phyloP scores from a whole-genome alignment of 2,888 invertebrate species.

The Melinaea marsaeus region DNA sequence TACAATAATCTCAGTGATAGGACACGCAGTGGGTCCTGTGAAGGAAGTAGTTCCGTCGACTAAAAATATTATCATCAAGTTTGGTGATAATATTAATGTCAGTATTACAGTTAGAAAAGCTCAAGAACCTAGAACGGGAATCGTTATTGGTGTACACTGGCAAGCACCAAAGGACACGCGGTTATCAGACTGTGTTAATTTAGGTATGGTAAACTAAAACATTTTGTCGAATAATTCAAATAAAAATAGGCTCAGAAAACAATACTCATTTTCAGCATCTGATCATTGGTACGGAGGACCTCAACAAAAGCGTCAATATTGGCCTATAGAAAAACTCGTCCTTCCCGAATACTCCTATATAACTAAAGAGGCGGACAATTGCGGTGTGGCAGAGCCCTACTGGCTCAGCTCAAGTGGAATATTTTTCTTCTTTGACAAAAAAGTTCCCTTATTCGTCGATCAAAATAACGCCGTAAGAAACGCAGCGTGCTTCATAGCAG shows the following conservation, averaged over 20 bases:
- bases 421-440: slow-evolving; percentile 79
- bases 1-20: slow-evolving; percentile 58
- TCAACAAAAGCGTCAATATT: slow-evolving; percentile 77
- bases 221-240: background rate
- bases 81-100: slow-evolving; percentile 53
- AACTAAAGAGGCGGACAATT: slow-evolving; percentile 76
- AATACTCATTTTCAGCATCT: slow-evolving; percentile 40
- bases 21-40: slow-evolving; percentile 49
- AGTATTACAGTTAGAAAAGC: slow-evolving; percentile 51
- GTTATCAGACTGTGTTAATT: slow-evolving; percentile 60
- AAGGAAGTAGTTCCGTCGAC: slow-evolving; percentile 40
- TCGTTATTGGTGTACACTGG: slow-evolving; percentile 56
- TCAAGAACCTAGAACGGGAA: slow-evolving; percentile 42
- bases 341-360: slow-evolving; percentile 76
- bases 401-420: slow-evolving; percentile 83
- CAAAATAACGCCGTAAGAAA: slow-evolving; percentile 73
- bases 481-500: slow-evolving; percentile 73
- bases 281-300: slow-evolving; percentile 82
- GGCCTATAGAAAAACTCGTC: slow-evolving; percentile 78
- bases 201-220: slow-evolving; percentile 44
- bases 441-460: slow-evolving; percentile 82
- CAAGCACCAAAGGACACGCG: slow-evolving; percentile 49
- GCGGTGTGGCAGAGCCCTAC: slow-evolving; percentile 79
- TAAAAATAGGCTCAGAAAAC: background rate
- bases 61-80: slow-evolving; percentile 55